Base-by-base conservation (phyloP, 1,140 invertebrate species). In the Listronotus bonariensis region DNA sequence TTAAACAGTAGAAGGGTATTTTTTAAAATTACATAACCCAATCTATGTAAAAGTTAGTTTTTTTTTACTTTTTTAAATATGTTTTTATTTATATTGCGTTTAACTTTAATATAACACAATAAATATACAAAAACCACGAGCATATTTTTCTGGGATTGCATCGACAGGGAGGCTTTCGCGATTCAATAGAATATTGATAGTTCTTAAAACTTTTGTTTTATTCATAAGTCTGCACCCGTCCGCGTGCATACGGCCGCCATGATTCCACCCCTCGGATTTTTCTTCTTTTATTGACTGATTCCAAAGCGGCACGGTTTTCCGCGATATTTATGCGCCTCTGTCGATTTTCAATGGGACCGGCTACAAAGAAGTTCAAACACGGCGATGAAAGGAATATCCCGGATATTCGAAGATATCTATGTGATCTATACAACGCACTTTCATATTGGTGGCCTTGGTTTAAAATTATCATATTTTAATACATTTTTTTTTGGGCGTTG, bases 191-290 rank as follows among this genome's bases (percentile, higher is more conserved):
- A 68, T 68, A 68, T 68, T 68, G 67, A 68, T 68, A 68, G 60
- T 64, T 75, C 71, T 72, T 74, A 73, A 75, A 70, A 75, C 72
- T 73, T 72, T 75, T 75, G 74, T 75, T 75, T 75, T 75, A 75
- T 75, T 75, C 74, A 75, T 75, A 75, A 73, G 69, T 67, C 70
- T 65, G 66, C 67, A 60, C 63, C 66, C 67, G 69, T 34, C 32
- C 32, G 32, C 32, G 32, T 34, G 9, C 32, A 34, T 5, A 9
- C 52, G 52, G 52, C 32, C 49, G 45, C 52, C 31, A 64, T 18
- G 53, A 57, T 69, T 71, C 72, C 67, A 68, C 73, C 74, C 74
- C 72, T 71, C 65, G 56, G 65, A 71, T 66, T 73, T 74, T 74
- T 75, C 72, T 69, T 68, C 51, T 63, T 59, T 74, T 75, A 75